Base-by-base conservation (phyloP, 2,888 invertebrate species). In the Leucophora obtusa region DNA sequence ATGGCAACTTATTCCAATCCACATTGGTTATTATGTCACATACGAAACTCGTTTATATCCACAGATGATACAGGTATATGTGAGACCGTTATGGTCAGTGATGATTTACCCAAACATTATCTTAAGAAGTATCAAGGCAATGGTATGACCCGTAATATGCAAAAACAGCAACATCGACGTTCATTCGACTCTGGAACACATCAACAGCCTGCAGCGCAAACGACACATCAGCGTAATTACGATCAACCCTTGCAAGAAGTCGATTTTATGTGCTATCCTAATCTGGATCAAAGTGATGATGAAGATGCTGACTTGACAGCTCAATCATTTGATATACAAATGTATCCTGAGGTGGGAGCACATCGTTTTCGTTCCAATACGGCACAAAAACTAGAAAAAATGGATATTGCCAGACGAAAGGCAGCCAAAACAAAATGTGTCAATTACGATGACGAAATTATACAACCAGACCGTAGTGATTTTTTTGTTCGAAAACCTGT, bases 1-100 rank as follows among this genome's bases (percentile, higher is more conserved):
- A 98, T 98, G 98, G 98, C 98, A 84, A 94, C 97, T 83, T 98
- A 97, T 90, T 97, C 98, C 90, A 97, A 98, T 91, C 95, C 95
- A 90, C 95, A 95, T 86, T 98, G 98, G 95, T 92, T 98, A 60
- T 92, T 98, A 66, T 96, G 97, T 78, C 97, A 98, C 90, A 96
- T 98, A 84, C 93, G 97, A 74, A 97, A 98, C 90, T 97, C 97
- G 10, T 98, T 97, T 91, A 96, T 98, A 87, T 96, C 97, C 24
- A 96, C 97, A 21, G 98, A 98, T 91, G 98, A 98, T 90, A 97
- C 98, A 85, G 96, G 97, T 74, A 94, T 97, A 92, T 97, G 97
- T 90, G 98, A 98, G 90, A 93, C 95, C 86, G 95, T 97, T 69
- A 97, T 98, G 95, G 93, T 95, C 38, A 94, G 95, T 70, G 96